Conservation (phyloP, 2,888 invertebrate species). For the Deilephila elpenor region DNA sequence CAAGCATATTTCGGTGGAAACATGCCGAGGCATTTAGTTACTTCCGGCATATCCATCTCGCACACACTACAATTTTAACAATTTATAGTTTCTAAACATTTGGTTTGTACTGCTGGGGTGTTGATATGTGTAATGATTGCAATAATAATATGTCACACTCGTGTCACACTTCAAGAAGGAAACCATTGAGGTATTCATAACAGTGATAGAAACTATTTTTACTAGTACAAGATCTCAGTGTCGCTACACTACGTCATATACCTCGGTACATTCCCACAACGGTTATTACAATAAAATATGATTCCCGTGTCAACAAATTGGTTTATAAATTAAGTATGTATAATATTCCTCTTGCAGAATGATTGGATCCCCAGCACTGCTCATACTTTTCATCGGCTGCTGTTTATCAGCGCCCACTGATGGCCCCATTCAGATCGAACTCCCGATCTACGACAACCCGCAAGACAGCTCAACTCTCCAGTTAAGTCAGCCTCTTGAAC, state of each 20-base stretch:
- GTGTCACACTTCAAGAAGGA: no score
- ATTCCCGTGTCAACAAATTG: not conserved
- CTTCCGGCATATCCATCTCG: slow-evolving; percentile 50
- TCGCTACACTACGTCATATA: no score
- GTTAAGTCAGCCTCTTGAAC: slow-evolving; percentile 49
- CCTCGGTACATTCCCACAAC: no score
- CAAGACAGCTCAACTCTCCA: slow-evolving; percentile 46
- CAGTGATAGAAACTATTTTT: no score
- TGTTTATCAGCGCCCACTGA: slow-evolving; percentile 65
- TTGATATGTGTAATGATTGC: not conserved
- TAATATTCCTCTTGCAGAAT: slow-evolving; percentile 57
- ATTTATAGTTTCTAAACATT: not conserved
- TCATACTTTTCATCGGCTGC: slow-evolving; percentile 46
- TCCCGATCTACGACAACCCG: slow-evolving; percentile 72
- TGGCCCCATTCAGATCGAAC: slow-evolving; percentile 68
- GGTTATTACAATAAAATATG: not conserved
- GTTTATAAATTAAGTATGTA: no score
- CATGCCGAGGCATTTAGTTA: slow-evolving; percentile 49
- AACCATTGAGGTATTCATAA: no score
- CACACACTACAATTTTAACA: slow-evolving; percentile 9
- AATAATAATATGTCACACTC: not conserved
- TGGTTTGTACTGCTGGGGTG: not conserved
- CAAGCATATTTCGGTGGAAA: slow-evolving; percentile 52
- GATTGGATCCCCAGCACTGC: slow-evolving; percentile 42
- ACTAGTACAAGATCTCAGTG: no score